Conservation (phyloP, 1,140 invertebrate genomes). For the Lordiphosa mommai region DNA sequence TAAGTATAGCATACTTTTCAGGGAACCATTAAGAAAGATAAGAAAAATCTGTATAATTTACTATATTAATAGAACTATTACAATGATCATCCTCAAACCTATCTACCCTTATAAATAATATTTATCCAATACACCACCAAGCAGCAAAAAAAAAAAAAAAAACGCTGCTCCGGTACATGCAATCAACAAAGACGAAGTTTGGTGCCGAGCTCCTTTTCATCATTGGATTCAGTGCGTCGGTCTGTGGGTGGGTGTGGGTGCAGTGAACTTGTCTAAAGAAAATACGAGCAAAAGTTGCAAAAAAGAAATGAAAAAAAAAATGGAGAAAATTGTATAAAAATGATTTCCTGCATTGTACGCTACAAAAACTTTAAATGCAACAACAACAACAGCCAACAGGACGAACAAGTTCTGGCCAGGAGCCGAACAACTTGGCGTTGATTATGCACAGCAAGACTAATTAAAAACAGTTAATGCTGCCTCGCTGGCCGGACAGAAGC, state of each 20-base stretch:
- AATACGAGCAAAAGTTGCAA: conserved; percentile 13
- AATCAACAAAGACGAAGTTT: conserved; percentile 60
- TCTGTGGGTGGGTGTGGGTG: conserved; percentile 47
- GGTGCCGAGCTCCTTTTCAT: conserved; percentile 55
- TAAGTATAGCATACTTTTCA: no score
- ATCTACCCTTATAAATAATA: no score
- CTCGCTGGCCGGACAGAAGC: conserved; percentile 4
- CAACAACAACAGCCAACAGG: no score
- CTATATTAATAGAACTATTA: no score
- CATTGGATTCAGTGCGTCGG: conserved; percentile 37
- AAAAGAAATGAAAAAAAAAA: conserved; percentile 22
- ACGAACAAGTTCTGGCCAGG: not conserved
- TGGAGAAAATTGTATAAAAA: conserved; percentile 71
- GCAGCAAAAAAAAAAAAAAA: no score
- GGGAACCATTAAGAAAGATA: no score
- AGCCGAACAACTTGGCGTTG: conserved; percentile 39
- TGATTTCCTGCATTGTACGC: conserved; percentile 73
- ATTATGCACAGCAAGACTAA: conserved; percentile 65
- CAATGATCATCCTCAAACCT: no score
- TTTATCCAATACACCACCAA: no score
- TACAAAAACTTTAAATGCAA: conserved; percentile 74
- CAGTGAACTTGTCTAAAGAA: conserved; percentile 63
- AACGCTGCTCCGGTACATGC: conserved; percentile 15
- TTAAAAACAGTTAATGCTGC: conserved; percentile 64
- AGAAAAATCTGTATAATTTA: no score